Base-by-base conservation (phyloP, 1,140 invertebrate genomes). In the Aphis craccivora region DNA sequence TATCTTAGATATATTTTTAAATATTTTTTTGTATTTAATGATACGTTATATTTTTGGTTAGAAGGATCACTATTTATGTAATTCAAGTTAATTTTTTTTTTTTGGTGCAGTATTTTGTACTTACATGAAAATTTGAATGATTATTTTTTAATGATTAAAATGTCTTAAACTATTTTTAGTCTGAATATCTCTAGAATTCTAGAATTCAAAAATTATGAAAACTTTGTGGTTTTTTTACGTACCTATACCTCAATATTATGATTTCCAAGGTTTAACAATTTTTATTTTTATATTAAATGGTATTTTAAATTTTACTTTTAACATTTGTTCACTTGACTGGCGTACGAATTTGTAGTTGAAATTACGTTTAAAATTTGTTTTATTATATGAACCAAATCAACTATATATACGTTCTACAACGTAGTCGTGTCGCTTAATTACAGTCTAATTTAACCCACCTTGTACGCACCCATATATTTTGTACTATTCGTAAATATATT, bases 361-460 rank as follows among this genome's bases (percentile, higher is more conserved):
- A 23, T 84, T 84, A 43, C 40, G 1, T 9, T 84, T 84, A 84
- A 83, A 25, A 84, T 84, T 84, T 23, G 9, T 43, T 84, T 43
- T 84, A 84, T 84, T 84, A 25, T 23, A 84, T 6, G 9, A 84
- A 84, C 23, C 23, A 84, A 84, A 84, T 40, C 3, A 84, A 9
- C 11, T 23, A 43, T 25, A 25, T 23, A 40, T 84, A 43, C 20
- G 40, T 37, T 23, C 11, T 76, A 76, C 60, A 76, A 76, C 60
- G 60, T 40, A 40, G 37, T 37, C 35, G 51, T 60, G 89, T 22
- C 37, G 9, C 87, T 67, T 43, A 90, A 60, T 90, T 90, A 90
- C 25, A 20, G 53, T 90, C 25, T 45, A 90, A 90, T 90, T 45
- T 90, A 90, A 48, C 89, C 18, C 40, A 90, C 37, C 35, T 67